Evolutionary conservation across 2,113 vertebrate species (phyloP), one percentile per base, ranked within the genome.

Genomic region (Hiodon alosoides): DNA sequence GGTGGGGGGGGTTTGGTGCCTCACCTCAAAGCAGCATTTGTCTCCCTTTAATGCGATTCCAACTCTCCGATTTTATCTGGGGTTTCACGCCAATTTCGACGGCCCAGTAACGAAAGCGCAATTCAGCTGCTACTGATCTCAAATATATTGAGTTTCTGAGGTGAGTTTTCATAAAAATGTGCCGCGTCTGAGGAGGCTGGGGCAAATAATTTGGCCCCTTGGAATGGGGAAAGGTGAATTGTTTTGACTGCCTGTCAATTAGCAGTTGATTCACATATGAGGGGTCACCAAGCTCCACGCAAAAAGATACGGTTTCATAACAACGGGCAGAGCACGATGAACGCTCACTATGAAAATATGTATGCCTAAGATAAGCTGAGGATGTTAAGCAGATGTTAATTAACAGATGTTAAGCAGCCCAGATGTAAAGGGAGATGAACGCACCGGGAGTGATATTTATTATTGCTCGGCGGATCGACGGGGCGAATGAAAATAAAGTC

Each of bases 161-260:
- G 81, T 75, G 79, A 83, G 83, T 79, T 85, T 31, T 31, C 2
- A 31, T 78, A 80, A 81, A 78, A 89, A 88, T 85, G 85, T 84
- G 82, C 80, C 78, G 82, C 31, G 72, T 80, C 79, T 71, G 68
- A 65, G 73, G 71, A 71, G 71, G 79, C 53, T 31, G 4, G 80
- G 67, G 73, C 60, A 78, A 77, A 82, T 73, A 7, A 64, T 74
- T 58, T 53, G 46, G 69, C 55, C 66, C 75, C 50, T 52, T 16
- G 31, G 31, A 55, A 57, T 4, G 61, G 14, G 76, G 67, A 71
- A 81, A 86, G 83, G 84, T 80, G 84, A 86, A 80, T 82, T 90
- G 87, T 92, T 91, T 87, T 91, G 89, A 90, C 88, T 90, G 84
- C 81, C 84, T 91, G 90, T 90, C 88, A 89, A 88, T 90, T 90